Conservation (phyloP, 1,140 invertebrate genomes). For the Nephila pilipes region DNA sequence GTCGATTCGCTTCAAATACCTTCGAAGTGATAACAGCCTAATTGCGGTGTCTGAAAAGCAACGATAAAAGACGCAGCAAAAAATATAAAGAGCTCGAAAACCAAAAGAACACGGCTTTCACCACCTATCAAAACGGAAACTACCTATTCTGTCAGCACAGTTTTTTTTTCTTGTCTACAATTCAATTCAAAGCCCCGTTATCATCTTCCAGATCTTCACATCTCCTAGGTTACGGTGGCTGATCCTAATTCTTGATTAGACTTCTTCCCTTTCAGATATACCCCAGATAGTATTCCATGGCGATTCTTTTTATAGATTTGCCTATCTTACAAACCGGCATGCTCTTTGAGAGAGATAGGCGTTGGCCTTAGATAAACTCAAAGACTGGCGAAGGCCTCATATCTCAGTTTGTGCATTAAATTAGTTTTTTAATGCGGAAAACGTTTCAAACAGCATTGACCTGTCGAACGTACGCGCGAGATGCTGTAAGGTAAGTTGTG, state of each 20-base stretch:
- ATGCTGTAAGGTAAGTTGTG: not conserved
- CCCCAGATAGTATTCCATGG: not conserved
- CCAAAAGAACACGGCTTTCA: not conserved
- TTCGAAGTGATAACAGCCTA: not conserved
- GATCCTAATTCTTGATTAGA: not conserved
- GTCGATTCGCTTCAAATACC: no score
- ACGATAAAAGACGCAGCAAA: not conserved
- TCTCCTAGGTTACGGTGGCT: not conserved
- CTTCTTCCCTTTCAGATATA: not conserved
- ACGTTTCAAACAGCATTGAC: conserved; percentile 10
- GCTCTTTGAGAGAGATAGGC: not conserved
- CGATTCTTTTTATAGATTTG: not conserved
- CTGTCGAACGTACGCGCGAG: not conserved
- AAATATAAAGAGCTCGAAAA: no score
- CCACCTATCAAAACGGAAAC: not conserved
- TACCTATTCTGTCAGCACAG: not conserved
- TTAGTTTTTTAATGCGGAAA: not conserved
- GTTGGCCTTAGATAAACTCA: not conserved
- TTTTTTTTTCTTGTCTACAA: not conserved
- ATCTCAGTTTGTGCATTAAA: not conserved
- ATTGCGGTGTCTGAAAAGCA: not conserved
- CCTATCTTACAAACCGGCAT: not conserved
- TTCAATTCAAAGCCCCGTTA: not conserved
- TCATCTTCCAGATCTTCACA: not conserved
- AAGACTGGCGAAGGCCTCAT: not conserved